These are phyloP conservation scores for Trichopoda pennipes DNA, from an alignment of 2,888 invertebrate genomes.

Conservation along the genomic window DNA sequence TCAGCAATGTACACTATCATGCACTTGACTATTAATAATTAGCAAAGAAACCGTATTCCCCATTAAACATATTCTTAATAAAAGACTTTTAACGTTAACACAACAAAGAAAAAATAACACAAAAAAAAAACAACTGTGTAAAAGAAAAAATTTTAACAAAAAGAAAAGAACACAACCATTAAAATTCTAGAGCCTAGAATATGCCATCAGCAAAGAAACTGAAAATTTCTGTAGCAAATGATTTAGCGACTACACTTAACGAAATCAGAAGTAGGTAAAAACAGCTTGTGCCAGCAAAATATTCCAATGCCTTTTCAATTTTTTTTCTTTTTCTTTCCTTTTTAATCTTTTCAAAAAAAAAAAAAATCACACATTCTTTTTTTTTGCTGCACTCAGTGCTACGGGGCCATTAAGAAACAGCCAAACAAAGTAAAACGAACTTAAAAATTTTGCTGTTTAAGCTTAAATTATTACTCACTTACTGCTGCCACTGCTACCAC, in stretches of 20 bases:
- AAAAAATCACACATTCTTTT: constrained; percentile 25
- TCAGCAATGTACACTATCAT: background rate
- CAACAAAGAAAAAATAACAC: background rate
- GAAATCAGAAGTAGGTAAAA: constrained; percentile 15
- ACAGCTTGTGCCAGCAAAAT: constrained; percentile 36
- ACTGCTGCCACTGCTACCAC: too few species aligned
- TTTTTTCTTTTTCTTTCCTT: background rate
- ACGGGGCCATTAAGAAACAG: constrained; percentile 7
- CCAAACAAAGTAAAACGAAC: constrained; percentile 13
- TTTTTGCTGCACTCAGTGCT: background rate
- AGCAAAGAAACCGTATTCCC: constrained; percentile 41
- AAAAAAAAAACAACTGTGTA: background rate
- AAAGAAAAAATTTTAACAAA: background rate
- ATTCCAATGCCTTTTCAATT: constrained; percentile 4
- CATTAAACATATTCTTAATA: constrained; percentile 27
- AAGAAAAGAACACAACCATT: constrained; percentile 24
- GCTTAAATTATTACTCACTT: constrained; percentile 35
- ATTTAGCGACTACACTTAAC: constrained; percentile 44
- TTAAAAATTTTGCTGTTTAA: constrained; percentile 23
- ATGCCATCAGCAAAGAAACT: constrained; percentile 35
- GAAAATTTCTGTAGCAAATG: constrained; percentile 35
- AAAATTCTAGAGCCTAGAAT: constrained; percentile 43
- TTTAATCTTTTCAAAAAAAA: background rate
- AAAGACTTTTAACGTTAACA: constrained; percentile 10
- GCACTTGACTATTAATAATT: constrained; percentile 46